Conservation (phyloP, 2,888 invertebrate species). For the Caenorhabditis doughertyi region DNA sequence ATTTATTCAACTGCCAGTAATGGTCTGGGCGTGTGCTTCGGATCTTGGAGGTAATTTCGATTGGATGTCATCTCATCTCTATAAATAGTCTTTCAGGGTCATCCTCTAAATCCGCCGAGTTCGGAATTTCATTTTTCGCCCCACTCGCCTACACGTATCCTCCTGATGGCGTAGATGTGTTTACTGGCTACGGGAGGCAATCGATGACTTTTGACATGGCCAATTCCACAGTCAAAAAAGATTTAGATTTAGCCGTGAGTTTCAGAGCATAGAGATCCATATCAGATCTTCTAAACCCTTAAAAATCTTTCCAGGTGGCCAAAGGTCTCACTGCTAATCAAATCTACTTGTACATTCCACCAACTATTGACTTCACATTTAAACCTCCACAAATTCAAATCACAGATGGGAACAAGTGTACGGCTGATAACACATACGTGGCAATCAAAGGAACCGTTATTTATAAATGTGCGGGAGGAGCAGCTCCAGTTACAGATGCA, state of each 20-base stretch:
- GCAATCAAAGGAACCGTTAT: constrained; percentile 33
- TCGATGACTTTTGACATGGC: constrained; percentile 20
- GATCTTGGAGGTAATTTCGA: constrained; percentile 16
- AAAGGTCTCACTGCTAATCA: constrained; percentile 45
- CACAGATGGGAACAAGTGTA: constrained; percentile 34
- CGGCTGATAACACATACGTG: constrained; percentile 24
- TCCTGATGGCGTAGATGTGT: constrained; percentile 17
- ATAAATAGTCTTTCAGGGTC: constrained; percentile 8
- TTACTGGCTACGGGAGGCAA: constrained; percentile 5
- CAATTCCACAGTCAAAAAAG: constrained; percentile 13
- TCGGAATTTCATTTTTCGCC: constrained; percentile 39
- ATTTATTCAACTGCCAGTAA: background rate
- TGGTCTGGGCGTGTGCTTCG: constrained; percentile 16
- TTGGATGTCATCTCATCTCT: background rate
- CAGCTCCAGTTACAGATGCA: background rate
- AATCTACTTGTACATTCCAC: constrained; percentile 32
- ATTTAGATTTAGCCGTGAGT: constrained; percentile 41
- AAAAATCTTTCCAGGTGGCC: constrained; percentile 24
- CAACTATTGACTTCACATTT: constrained; percentile 40
- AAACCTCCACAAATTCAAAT: constrained; percentile 26
- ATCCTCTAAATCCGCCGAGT: constrained; percentile 29
- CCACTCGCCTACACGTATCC: constrained; percentile 53
- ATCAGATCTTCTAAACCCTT: background rate
- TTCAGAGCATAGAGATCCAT: background rate
- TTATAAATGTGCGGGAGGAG: constrained; percentile 34